Evolutionary conservation across 2,113 vertebrate genomes (phyloP), one percentile per base, ranked within the genome.

Genomic region (Petrocephalus zakoni): DNA sequence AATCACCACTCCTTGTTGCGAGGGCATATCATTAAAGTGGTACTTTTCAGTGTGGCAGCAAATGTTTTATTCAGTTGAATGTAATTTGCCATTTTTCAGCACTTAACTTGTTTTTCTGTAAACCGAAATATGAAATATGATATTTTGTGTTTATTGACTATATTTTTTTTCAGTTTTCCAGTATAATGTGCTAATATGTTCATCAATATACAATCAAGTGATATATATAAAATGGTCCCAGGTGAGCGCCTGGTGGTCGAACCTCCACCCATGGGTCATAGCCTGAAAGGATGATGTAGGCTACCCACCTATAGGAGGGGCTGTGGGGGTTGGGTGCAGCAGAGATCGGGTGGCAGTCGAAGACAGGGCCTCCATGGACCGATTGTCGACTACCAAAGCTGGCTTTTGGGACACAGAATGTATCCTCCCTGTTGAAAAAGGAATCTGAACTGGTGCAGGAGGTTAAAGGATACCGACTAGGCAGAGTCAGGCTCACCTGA

Each of bases 1-100:
- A 88, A 42, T 46, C 29, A 25, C 10, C 52, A 72, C 9, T 56
- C 17, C 42, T 22, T 42, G 29, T 82, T 17, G 21, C 46, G 53
- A 52, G 25, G 87, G 61, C 15, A 52, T 53, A 53, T 75, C 61
- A 52, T 87, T 87, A 72, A 87, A 75, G 87, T 87, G 64, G 68
- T 64, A 87, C 49, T 87, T 87, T 21, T 22, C 15, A 34, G 47
- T 87, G 42, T 72, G 87, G 51, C n/a, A 37, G 34, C 47, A 22
- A 13, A 58, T 34, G 61, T 51, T 49, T 75, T 51, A 51, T 29
- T 86, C 53, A 58, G 52, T 21, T 87, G 46, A 61, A 75, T 52
- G 68, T 49, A 37, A 87, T 75, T 51, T 29, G 52, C 72, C 47
- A 51, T 75, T 87, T 87, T 87, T 87, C 58, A 58, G 85, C 17